phyloP scores from a whole-genome alignment of 1,140 invertebrate species.

The Calliopsis andreniformis region DNA sequence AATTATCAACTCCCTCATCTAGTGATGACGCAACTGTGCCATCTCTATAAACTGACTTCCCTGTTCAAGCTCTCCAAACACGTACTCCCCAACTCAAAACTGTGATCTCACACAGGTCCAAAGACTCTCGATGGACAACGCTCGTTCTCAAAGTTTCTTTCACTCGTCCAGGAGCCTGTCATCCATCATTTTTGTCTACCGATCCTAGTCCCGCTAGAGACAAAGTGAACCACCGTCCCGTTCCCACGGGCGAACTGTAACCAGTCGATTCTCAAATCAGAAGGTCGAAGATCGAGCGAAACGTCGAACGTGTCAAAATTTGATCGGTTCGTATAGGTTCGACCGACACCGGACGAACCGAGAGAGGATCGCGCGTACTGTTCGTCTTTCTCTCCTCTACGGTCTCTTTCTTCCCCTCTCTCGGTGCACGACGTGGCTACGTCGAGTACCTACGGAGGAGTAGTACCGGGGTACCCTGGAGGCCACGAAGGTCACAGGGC shows the following conservation, averaged over 20 bases:
- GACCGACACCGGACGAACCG: constrained; percentile 25
- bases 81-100: too few species aligned
- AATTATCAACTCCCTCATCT: too few species aligned
- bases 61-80: too few species aligned
- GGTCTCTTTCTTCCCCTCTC: background rate
- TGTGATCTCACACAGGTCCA: too few species aligned
- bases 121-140: too few species aligned
- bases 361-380: constrained; percentile 47
- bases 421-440: constrained; percentile 54
- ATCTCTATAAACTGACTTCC: too few species aligned
- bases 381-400: constrained; percentile 27
- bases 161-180: background rate
- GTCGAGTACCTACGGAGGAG: constrained; percentile 64
- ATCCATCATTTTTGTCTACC: constrained; percentile 26
- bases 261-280: constrained; percentile 66
- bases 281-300: constrained; percentile 73
- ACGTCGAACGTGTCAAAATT: constrained; percentile 81
- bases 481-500: constrained; percentile 80
- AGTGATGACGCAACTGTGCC: too few species aligned
- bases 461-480: constrained; percentile 67
- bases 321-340: constrained; percentile 70
- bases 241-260: constrained; percentile 59
- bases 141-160: constrained; percentile 2
- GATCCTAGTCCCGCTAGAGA: constrained; percentile 10
- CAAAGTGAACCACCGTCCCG: constrained; percentile 26